Conservation (phyloP, 2,888 invertebrate genomes). For the Anaspis maculata region DNA sequence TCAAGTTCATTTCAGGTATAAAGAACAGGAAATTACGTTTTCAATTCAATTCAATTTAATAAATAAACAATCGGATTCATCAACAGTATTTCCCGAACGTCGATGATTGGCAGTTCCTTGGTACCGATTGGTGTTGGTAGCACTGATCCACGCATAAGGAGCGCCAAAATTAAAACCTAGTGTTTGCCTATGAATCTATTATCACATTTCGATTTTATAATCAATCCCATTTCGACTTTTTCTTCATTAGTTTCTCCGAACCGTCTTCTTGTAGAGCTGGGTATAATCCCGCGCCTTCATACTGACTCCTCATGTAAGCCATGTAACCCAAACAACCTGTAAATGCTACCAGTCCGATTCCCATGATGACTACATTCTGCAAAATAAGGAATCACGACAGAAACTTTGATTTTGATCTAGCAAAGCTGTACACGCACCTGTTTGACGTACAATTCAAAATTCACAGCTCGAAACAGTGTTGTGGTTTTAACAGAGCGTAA, state of each 20-base stretch:
- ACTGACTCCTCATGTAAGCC: slow-evolving; percentile 75
- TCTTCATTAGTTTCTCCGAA: slow-evolving; percentile 63
- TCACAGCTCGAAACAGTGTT: slow-evolving; percentile 68
- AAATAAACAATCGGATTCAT: too few species aligned
- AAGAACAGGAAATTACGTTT: neutral
- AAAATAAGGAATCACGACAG: slow-evolving; percentile 1
- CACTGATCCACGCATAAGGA: too few species aligned
- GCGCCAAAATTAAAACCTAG: too few species aligned
- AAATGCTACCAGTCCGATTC: slow-evolving; percentile 67
- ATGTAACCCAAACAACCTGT: slow-evolving; percentile 71
- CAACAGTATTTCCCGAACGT: too few species aligned
- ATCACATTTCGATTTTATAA: too few species aligned
- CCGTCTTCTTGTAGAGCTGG: slow-evolving; percentile 72
- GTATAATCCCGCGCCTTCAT: slow-evolving; percentile 73
- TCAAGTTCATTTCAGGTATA: too few species aligned
- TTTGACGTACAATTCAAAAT: slow-evolving; percentile 83
- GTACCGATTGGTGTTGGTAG: too few species aligned
- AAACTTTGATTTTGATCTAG: neutral
- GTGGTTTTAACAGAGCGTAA: slow-evolving; percentile 66
- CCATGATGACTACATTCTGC: slow-evolving; percentile 82
- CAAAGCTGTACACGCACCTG: slow-evolving; percentile 50
- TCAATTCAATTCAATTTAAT: too few species aligned
- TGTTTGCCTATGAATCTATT: too few species aligned
- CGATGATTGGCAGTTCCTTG: too few species aligned
- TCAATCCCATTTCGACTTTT: slow-evolving; percentile 70